Conservation (phyloP, 2,113 vertebrate genomes). For the Coracopsis vasa region DNA sequence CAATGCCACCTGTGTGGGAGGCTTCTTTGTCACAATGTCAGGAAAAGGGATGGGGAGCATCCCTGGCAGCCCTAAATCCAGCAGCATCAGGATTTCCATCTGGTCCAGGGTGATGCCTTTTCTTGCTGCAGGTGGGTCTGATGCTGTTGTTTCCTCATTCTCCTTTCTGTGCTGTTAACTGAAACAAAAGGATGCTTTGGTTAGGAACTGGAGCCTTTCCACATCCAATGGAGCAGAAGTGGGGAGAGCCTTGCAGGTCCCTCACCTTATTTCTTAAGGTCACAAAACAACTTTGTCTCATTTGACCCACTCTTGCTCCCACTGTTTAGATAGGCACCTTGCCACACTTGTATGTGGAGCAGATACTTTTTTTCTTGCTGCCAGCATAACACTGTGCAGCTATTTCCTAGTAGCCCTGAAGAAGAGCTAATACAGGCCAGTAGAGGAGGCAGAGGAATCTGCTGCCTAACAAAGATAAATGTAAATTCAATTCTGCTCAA, state of each 20-base stretch:
- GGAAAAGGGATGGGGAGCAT: not conserved
- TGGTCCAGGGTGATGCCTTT: fast-evolving
- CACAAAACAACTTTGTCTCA: not conserved
- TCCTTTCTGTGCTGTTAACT: not conserved
- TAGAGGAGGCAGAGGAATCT: not conserved
- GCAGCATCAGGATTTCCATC: not conserved
- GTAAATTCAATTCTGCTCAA: not conserved
- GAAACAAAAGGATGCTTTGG: not conserved
- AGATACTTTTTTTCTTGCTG: not conserved
- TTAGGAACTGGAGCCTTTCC: fast-evolving
- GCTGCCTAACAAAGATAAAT: not conserved
- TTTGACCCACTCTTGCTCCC: not conserved
- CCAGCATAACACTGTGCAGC: not conserved
- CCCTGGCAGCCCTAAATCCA: not conserved
- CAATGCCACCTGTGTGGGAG: not conserved
- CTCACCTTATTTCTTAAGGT: not conserved
- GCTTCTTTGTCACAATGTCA: not conserved
- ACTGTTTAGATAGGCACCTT: not conserved
- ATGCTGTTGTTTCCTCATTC: not conserved
- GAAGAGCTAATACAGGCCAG: not conserved
- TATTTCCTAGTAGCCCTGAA: not conserved
- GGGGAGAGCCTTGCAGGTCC: not conserved
- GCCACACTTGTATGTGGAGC: not conserved
- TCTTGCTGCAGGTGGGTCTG: not conserved
- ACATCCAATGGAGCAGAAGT: not conserved